These are phyloP conservation scores for Epizoanthus rinbou DNA, from an alignment of 92 coral and sea anemone species.

Conservation along the genomic window DNA sequence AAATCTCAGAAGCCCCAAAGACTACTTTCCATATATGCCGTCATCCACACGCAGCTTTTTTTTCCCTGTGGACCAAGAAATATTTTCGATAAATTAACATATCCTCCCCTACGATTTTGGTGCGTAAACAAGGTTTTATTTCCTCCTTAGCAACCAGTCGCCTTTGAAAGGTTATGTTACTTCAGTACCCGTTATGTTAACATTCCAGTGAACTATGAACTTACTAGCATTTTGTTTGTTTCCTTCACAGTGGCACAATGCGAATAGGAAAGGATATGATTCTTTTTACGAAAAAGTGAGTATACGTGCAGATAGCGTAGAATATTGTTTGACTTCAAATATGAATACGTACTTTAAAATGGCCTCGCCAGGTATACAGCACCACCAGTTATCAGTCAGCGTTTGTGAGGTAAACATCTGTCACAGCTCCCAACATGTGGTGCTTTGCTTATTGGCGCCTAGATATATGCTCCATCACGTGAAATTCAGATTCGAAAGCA, in stretches of 20 bases:
- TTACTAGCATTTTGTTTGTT: background rate
- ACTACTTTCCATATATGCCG: no score
- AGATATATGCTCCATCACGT: background rate
- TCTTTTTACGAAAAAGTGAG: slow-evolving; percentile 95
- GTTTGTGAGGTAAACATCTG: background rate
- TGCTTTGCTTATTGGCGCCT: background rate
- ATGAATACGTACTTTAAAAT: no score
- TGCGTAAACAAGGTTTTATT: no score
- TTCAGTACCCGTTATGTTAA: background rate
- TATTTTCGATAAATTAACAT: no score
- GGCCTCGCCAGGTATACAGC: no score
- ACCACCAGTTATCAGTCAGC: background rate
- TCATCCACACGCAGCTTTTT: no score
- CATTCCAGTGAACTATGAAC: background rate
- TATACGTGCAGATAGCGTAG: background rate
- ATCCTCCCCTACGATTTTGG: no score
- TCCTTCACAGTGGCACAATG: slow-evolving; percentile 86
- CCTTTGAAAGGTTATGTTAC: background rate
- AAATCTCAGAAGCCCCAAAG: no score
- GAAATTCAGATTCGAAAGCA: no score
- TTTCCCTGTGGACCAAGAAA: no score
- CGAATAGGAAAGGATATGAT: slow-evolving; percentile 95
- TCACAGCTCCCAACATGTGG: background rate
- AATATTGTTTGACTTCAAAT: background rate
- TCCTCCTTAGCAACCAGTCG: no score